Percentiles rank a stretch among this genome's conserved stretches.
Conservation (phyloP, 2,797 vertebrate species). For the Taeniopygia guttata region DNA sequence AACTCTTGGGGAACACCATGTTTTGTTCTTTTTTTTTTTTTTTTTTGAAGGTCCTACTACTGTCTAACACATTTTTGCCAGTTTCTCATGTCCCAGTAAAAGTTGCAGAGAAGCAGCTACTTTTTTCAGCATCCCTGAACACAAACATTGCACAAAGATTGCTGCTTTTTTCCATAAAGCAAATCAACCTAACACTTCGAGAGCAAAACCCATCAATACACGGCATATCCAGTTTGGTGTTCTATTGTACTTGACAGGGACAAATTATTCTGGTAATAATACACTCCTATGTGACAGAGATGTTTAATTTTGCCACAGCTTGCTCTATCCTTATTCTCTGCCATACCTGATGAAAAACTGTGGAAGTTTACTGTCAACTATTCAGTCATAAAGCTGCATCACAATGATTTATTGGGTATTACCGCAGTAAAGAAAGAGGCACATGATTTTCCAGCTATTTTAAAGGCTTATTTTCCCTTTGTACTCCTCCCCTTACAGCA, state of each 20-base stretch:
- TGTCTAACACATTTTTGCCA: not conserved
- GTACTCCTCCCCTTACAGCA: not conserved
- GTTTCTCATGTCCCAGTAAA: not conserved
- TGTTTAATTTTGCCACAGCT: not conserved
- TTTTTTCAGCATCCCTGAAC: not conserved
- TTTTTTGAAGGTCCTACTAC: not conserved
- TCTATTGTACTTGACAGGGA: not conserved
- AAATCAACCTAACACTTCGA: not conserved
- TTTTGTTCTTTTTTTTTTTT: not conserved
- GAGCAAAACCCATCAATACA: not conserved
- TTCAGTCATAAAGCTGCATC: not conserved
- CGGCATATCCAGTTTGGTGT: not conserved
- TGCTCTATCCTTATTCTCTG: not conserved
- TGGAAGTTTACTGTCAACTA: not conserved
- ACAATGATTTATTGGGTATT: not conserved
- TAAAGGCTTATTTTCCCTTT: slow-evolving; percentile 42
- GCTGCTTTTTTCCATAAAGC: not conserved
- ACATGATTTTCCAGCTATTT: not conserved
- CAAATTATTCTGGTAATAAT: not conserved
- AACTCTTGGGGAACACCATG: not conserved
- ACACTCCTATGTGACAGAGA: not conserved
- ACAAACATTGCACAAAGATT: not conserved
- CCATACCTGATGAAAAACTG: not conserved
- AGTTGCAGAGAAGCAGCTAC: not conserved
- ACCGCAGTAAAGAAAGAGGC: not conserved